Conservation (phyloP, 2,888 invertebrate genomes). For the Magallana nippona region DNA sequence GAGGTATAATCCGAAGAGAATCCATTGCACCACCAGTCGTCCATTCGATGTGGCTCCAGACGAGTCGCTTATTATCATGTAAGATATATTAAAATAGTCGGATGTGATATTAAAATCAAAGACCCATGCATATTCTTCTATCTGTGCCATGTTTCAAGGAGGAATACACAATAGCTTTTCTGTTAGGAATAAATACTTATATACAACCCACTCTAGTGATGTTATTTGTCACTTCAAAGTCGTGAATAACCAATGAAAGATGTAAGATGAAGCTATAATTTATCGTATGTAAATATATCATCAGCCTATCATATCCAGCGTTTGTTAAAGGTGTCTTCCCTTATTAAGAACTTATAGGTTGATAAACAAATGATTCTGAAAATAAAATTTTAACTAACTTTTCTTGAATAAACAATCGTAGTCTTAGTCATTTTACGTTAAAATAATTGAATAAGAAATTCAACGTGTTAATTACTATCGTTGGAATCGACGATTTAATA, state of each 20-base stretch:
- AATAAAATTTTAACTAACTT: too few relatives aligned
- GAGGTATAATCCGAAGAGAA: conserved; percentile 7
- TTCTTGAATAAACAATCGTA: too few relatives aligned
- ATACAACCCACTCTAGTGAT: neutral
- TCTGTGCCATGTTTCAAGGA: neutral
- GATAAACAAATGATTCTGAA: too few relatives aligned
- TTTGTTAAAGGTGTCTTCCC: too few relatives aligned
- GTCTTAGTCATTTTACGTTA: too few relatives aligned
- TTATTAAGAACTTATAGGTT: too few relatives aligned
- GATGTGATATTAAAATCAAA: neutral
- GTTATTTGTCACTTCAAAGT: too few relatives aligned
- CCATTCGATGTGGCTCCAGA: neutral
- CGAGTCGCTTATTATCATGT: conserved; percentile 18
- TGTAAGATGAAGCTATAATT: neutral
- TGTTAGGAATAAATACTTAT: neutral
- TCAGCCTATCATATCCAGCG: too few relatives aligned
- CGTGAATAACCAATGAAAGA: neutral
- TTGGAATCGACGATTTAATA: too few relatives aligned
- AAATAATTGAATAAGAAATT: too few relatives aligned
- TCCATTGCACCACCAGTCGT: conserved; percentile 12
- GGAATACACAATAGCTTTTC: neutral
- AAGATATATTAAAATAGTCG: conserved; percentile 4
- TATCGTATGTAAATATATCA: too few relatives aligned
- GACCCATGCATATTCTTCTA: conserved; percentile 7
- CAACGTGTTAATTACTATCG: too few relatives aligned